Conservation (phyloP, 2,888 invertebrate genomes). For the Polydrusus tereticollis region DNA sequence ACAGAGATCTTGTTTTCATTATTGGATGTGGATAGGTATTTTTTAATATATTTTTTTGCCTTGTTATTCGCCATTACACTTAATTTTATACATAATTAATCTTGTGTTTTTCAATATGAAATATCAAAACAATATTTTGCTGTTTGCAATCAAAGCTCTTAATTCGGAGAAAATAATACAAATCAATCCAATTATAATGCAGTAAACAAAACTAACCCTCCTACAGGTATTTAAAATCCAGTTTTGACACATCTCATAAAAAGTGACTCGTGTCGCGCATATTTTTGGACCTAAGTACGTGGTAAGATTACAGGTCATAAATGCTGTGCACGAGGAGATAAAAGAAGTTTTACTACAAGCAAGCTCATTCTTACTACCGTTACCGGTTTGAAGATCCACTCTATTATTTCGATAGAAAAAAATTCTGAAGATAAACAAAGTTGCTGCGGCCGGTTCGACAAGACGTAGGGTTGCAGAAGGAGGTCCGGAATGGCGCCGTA, state of each 20-base stretch:
- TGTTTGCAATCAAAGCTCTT: too few species aligned
- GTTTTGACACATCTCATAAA: not conserved
- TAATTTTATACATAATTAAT: too few species aligned
- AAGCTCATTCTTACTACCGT: slow-evolving; percentile 57
- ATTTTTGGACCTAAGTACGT: not conserved
- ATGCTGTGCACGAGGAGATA: slow-evolving; percentile 44
- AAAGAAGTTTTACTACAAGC: slow-evolving; percentile 53
- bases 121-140: too few species aligned
- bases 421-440: slow-evolving; percentile 22
- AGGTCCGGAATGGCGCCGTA: not conserved
- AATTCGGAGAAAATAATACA: too few species aligned
- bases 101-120: too few species aligned
- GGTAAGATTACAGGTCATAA: slow-evolving; percentile 19
- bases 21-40: too few species aligned
- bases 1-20: too few species aligned
- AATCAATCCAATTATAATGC: too few species aligned
- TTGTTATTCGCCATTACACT: too few species aligned
- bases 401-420: slow-evolving; percentile 52
- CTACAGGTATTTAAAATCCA: slow-evolving; percentile 2
- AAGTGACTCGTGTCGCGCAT: not conserved
- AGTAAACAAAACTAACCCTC: not conserved
- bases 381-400: slow-evolving; percentile 60
- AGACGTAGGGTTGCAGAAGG: slow-evolving; percentile 21
- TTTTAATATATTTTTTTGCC: too few species aligned
- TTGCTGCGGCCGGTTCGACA: slow-evolving; percentile 21